Evolutionary conservation across 2,113 vertebrate genomes (phyloP).

Genomic region (Craseonycteris thonglongyai): DNA sequence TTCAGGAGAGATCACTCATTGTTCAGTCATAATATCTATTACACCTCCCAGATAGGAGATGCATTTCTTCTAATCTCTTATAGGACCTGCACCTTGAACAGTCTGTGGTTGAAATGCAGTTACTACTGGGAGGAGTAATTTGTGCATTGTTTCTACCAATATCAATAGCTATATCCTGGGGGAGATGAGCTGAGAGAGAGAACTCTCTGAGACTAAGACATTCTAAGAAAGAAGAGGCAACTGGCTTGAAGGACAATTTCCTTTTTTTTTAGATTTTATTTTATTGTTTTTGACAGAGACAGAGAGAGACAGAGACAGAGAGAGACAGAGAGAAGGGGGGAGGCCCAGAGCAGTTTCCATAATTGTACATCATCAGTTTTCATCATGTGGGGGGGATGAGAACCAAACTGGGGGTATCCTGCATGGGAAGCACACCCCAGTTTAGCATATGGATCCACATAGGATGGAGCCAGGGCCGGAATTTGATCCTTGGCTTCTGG

Average conservation of each 20-base stretch:
- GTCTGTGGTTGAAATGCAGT: background rate
- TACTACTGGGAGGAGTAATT: background rate
- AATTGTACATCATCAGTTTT: too few species aligned
- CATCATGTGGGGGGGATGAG: too few species aligned
- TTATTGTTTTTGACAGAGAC: too few species aligned
- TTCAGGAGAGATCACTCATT: background rate
- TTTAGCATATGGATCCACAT: too few species aligned
- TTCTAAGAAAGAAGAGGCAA: background rate
- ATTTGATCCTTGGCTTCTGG: too few species aligned
- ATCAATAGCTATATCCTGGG: background rate
- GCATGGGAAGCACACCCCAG: too few species aligned
- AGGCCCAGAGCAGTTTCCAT: too few species aligned
- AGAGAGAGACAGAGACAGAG: too few species aligned
- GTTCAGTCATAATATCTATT: background rate
- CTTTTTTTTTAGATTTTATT: too few species aligned
- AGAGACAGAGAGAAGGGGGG: too few species aligned
- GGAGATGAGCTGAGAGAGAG: background rate
- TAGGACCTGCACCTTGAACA: background rate
- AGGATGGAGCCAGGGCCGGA: too few species aligned
- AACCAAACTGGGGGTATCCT: too few species aligned
- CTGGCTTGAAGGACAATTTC: background rate
- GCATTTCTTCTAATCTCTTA: background rate
- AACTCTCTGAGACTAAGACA: background rate
- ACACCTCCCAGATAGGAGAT: background rate
- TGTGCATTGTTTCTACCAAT: background rate